Evolutionary conservation across 2,888 invertebrate genomes (phyloP).

Genomic region (Drosophila sordidula): DNA sequence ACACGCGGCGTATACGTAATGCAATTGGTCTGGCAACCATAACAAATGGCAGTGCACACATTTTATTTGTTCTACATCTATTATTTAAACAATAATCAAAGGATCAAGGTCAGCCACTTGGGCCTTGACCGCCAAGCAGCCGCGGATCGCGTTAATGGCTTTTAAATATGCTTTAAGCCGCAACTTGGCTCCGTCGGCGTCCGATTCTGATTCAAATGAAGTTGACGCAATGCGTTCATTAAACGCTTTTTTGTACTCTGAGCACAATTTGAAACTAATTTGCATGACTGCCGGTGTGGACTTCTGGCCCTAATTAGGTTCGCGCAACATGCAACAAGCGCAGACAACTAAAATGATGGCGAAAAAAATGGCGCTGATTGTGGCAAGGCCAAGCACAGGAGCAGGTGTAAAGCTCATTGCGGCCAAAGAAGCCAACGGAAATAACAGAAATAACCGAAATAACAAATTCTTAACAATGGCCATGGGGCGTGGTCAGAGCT

Average conservation of each 20-base stretch:
- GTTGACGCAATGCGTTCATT: slow-evolving; percentile 61
- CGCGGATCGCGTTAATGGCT: neutral
- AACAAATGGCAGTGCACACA: slow-evolving; percentile 1
- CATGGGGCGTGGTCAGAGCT: neutral
- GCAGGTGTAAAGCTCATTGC: slow-evolving; percentile 29
- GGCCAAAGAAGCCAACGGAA: slow-evolving; percentile 12
- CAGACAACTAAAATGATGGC: slow-evolving; percentile 21
- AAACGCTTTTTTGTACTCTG: slow-evolving; percentile 11
- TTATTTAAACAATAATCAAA: slow-evolving; percentile 51
- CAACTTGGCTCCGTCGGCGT: neutral
- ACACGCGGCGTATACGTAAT: slow-evolving; percentile 39
- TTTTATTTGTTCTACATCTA: slow-evolving; percentile 37
- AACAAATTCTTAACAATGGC: slow-evolving; percentile 9
- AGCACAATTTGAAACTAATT: slow-evolving; percentile 60
- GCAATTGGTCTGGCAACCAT: slow-evolving; percentile 6
- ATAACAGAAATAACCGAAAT: slow-evolving; percentile 10
- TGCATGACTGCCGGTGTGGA: slow-evolving; percentile 44
- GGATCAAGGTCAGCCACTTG: slow-evolving; percentile 33
- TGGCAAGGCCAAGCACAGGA: neutral
- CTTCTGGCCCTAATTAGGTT: slow-evolving; percentile 46
- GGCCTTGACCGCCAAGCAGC: neutral
- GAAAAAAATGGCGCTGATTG: slow-evolving; percentile 22
- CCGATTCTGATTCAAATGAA: neutral
- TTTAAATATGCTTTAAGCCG: neutral
- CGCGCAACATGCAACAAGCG: slow-evolving; percentile 33